Base-by-base conservation (phyloP, 2,888 invertebrate genomes). In the Acronicta alni region DNA sequence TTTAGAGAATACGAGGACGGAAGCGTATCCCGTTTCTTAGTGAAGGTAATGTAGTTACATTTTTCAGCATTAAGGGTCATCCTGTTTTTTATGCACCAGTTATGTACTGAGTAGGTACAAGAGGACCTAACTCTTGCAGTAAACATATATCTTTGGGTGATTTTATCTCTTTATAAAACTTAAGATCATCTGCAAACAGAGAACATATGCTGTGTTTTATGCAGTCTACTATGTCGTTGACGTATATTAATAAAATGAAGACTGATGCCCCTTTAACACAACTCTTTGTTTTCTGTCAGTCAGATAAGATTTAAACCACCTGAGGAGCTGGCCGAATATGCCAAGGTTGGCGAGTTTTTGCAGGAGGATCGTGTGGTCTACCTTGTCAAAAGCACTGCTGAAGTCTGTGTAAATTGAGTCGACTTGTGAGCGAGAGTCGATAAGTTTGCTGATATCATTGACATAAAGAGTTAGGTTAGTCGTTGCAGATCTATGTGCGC, bases 341-440 rank as follows among this genome's bases (percentile, higher is more conserved):
- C 47, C 47, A 15, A 47, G n/a, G 15, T 38, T 37, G 2, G 37
- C 14, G 3, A 47, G 23, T 9, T 47, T 47, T 4, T 20, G 37
- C 15, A 47, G 16, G 9, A 47, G 18, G 3, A 47, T 38, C 3
- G 2, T 15, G 23, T 47, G 45, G 14, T 45, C 32, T 1, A 45
- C 32, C 14, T 45, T 45, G 16, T 45, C 45, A 17, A 45, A 45
- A 9, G 45, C 45, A 18, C 45, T 45, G 32, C 41, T 41, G 8
- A 45, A 45, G n/a, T 45, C 45, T 6, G 45, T 45, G 18, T 45
- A 45, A 14, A 45, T 45, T 14, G 45, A 32, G 32, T 45, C 45
- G 9, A 45, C 47, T 16, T 47, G 47, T 18, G 14, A 23, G 15
- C 47, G 37, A 7, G 37, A 20, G 15, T 47, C 47, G 3, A 47